Evolutionary conservation across 2,888 invertebrate species (phyloP), one percentile per base, ranked within the genome.

Genomic region (Calameuta filiformis): DNA sequence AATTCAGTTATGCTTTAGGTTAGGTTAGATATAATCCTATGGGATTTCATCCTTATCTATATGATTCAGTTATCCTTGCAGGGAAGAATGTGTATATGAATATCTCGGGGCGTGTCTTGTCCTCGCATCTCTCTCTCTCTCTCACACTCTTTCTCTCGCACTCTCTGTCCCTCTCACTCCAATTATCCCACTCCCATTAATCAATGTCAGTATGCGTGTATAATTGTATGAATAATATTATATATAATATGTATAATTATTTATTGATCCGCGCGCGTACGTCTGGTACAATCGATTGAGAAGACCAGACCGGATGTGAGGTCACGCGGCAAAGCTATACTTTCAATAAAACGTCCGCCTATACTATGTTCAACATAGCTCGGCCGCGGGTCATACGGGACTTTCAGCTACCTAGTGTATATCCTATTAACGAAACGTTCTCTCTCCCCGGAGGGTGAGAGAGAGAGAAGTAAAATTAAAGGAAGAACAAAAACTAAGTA

Each of bases 151-250:
- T 34, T 80, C 81, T 31, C 75, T 79, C 73, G 78, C 23, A 30
- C 68, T 11, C 12, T 34, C 68, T 11, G n/a, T 76, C 68, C 12
- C 73, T 31, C 73, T 40, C 40, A 40, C 40, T 40, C 40, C 40
- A 15, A 40, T 40, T 40, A 40, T 40, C 40, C 40, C 40, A 6
- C 77, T 81, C 81, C 83, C 80, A 81, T 71, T 83, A 83, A 83
- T 76, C 81, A 81, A 80, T 78, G 76, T 77, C 79, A 76, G 73
- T 75, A 77, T 76, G 40, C 40, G 40, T 40, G 40, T 40, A 40
- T 15, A 15, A 40, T 40, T 15, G 40, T 15, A 40, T 40, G 40
- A 40, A 40, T 40, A 40, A 40, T 40, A 40, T 40, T 40, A 40
- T 40, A 4, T 40, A 40, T 40, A 40, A 40, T 40, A 40, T 40